Conservation (phyloP, 2,888 invertebrate species). For the Pollenia labialis region DNA sequence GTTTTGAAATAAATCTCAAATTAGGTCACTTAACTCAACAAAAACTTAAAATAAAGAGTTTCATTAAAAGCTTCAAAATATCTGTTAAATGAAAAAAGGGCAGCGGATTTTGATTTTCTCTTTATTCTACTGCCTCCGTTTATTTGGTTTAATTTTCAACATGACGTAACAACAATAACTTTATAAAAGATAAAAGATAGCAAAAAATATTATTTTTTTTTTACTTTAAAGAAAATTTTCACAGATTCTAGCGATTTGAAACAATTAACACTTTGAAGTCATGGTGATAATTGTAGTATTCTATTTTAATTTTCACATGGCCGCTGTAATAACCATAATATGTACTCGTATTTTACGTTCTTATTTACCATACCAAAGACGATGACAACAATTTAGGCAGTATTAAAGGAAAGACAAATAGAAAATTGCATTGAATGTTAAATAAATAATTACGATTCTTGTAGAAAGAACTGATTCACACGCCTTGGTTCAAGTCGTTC, state of each 20-base stretch:
- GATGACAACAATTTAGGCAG: neutral
- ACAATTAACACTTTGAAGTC: constrained; percentile 71
- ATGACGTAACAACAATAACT: constrained; percentile 37
- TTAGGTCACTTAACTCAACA: neutral
- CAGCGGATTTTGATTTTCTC: neutral
- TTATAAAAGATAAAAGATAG: neutral
- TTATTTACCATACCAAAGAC: constrained; percentile 4
- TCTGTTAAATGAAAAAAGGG: neutral
- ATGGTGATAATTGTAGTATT: constrained; percentile 63
- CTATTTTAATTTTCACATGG: constrained; percentile 54
- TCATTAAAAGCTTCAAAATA: no score
- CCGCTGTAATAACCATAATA: constrained; percentile 6
- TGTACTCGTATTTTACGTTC: neutral
- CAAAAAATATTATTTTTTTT: neutral
- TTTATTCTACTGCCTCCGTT: neutral
- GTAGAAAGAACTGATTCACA: neutral
- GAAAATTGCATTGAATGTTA: neutral
- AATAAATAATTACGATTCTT: neutral
- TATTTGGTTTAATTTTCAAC: constrained; percentile 11
- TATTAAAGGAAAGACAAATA: neutral
- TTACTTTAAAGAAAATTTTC: constrained; percentile 33
- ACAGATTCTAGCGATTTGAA: constrained; percentile 53
- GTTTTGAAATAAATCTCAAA: neutral
- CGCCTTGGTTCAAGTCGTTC: no score
- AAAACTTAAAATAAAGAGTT: neutral